Base-by-base conservation (phyloP, 37 sponge, comb jelly and placozoan genomes). In the Haliclona indistincta region DNA sequence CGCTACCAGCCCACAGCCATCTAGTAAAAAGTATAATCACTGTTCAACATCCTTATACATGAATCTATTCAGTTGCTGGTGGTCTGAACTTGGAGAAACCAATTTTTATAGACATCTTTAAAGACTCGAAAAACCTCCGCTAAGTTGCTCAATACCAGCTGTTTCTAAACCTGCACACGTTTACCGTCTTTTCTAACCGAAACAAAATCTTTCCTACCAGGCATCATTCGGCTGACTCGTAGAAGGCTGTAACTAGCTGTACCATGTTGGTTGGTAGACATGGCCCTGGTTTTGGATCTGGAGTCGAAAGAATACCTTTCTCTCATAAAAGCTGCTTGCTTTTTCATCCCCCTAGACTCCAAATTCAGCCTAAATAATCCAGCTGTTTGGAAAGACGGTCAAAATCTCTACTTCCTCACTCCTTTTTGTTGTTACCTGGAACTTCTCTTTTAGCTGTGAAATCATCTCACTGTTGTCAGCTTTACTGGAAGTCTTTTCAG, bases 51-150 rank as follows among this genome's bases (percentile, higher is more conserved):
- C n/a, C n/a, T n/a, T n/a, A n/a, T n/a, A n/a, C n/a, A n/a, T n/a
- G n/a, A n/a, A n/a, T n/a, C n/a, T n/a, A n/a, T n/a, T 17, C 11
- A 17, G n/a, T n/a, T n/a, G n/a, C n/a, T 43, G 52, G 64, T 54
- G 80, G 86, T 10, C 80, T 66, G 64, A 84, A 86, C 55, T 78
- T 78, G 11, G 86, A 86, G 54, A 86, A 86, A 4, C 79, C 79
- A 19, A 86, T 54, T 28, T 73, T 71, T 52, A 32, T 53, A 54
- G 41, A 43, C 40, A 22, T 64, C 68, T 52, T 78, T 78, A 47
- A 86, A 86, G 10, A 38, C 6, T 15, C 41, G 53, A 58, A 72
- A 86, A 2, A 65, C 47, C 60, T 86, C 86, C 23, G 28, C 61
- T 34, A 85, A 71, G 54, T 77, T 85, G n/a, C 34, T 34, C 33